These are phyloP conservation scores for Nematostella vectensis DNA, from an alignment of 92 coral and sea anemone species.

Conservation along the genomic window DNA sequence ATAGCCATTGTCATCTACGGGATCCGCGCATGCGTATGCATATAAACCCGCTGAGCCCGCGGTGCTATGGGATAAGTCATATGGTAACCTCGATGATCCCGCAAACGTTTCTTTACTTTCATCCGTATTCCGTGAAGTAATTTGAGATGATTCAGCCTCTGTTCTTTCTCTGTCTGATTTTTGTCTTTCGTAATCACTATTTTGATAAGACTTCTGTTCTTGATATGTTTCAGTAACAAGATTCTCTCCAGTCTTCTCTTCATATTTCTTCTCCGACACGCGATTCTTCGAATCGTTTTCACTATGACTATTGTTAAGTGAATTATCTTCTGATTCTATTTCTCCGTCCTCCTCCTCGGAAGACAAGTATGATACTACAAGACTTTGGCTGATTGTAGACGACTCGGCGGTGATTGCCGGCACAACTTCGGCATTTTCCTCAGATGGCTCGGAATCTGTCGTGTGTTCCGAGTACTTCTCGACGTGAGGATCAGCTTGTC, in stretches of 20 bases:
- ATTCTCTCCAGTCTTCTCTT: no score
- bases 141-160: no score
- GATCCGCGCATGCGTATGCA: not conserved
- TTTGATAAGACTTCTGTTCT: no score
- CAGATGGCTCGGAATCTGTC: constrained; percentile 1
- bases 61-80: not conserved
- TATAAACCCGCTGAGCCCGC: not conserved
- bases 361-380: constrained; percentile 14
- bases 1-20: constrained; percentile 6
- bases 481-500: constrained; percentile 44
- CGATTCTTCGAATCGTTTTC: no score
- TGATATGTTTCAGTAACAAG: no score
- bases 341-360: constrained; percentile 29
- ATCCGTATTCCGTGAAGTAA: no score
- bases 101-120: no score
- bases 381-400: not conserved
- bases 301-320: no score
- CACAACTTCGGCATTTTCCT: constrained; percentile 3
- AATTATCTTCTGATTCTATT: not conserved
- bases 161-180: no score
- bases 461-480: not conserved
- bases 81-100: not conserved
- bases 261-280: not conserved
- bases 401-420: constrained; percentile 9
- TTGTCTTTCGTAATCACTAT: no score